A percentile compares a stretch with the other conserved stretches of the same genome.
Evolutionary conservation across 1,140 invertebrate genomes (phyloP).

Genomic region (Kradibia gibbosae): DNA sequence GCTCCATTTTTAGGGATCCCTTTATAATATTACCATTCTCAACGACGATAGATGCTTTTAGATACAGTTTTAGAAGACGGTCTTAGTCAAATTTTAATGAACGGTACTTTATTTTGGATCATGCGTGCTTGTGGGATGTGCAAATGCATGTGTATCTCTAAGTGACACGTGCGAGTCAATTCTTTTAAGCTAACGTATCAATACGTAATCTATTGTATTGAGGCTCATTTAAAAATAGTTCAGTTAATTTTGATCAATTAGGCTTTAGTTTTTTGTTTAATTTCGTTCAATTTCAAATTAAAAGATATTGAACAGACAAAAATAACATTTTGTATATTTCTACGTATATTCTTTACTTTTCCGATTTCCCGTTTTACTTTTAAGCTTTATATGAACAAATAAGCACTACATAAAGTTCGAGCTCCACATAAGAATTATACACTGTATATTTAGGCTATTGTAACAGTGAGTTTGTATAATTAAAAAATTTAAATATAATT

Average conservation of each 20-base stretch:
- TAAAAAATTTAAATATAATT: too few species aligned
- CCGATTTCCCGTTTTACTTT: too few species aligned
- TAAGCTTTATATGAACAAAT: too few species aligned
- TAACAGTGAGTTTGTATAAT: too few species aligned
- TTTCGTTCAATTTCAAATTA: background rate
- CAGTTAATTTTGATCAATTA: background rate
- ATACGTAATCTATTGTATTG: background rate
- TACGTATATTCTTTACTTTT: background rate
- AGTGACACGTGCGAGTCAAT: background rate
- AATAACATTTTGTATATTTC: background rate
- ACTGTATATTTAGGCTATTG: too few species aligned
- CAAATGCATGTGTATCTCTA: background rate
- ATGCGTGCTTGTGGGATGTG: background rate
- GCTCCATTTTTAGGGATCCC: too few species aligned
- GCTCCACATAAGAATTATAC: too few species aligned
- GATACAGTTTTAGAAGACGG: background rate
- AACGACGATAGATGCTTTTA: background rate
- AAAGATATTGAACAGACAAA: background rate
- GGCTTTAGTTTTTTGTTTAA: background rate
- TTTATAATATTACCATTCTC: too few species aligned
- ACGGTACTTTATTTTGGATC: background rate
- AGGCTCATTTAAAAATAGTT: background rate
- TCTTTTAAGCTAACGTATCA: background rate
- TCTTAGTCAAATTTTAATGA: background rate
- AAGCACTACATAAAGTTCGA: too few species aligned